Evolutionary conservation across 2,113 vertebrate species (phyloP).

Genomic region (Hemibagrus wyckioides): DNA sequence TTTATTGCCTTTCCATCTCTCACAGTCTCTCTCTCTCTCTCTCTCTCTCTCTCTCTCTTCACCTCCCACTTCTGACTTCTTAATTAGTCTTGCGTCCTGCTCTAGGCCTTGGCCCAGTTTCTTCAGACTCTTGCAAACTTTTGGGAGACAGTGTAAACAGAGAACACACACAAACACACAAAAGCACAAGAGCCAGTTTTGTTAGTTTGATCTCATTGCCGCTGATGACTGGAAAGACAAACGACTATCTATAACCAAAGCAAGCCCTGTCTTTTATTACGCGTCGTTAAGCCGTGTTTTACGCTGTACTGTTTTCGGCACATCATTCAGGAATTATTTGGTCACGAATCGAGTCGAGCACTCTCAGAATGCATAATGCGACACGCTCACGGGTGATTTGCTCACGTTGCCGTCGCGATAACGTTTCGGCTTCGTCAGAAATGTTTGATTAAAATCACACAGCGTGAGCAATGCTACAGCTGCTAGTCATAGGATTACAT

Average conservation of each 20-base stretch:
- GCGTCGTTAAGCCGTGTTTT: neutral
- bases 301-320: neutral
- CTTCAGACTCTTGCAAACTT: constrained; percentile 32
- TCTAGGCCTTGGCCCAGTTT: constrained; percentile 41
- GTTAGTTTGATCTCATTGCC: neutral
- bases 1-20: constrained; percentile 6
- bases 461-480: neutral
- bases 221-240: neutral
- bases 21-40: neutral
- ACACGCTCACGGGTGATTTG: neutral
- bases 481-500: neutral
- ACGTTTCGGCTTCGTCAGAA: neutral
- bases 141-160: constrained; percentile 2
- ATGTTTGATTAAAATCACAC: neutral
- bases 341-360: neutral
- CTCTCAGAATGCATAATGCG: neutral
- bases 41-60: neutral
- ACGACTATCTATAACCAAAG: neutral
- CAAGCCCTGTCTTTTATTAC: neutral
- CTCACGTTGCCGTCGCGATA: too few species aligned
- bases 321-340: neutral
- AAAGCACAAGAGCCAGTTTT: neutral
- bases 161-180: constrained; percentile 6
- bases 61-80: constrained; percentile 24
- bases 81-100: constrained; percentile 41